Conservation (phyloP, 2,113 vertebrate genomes). For the Hydrolagus affinis region DNA sequence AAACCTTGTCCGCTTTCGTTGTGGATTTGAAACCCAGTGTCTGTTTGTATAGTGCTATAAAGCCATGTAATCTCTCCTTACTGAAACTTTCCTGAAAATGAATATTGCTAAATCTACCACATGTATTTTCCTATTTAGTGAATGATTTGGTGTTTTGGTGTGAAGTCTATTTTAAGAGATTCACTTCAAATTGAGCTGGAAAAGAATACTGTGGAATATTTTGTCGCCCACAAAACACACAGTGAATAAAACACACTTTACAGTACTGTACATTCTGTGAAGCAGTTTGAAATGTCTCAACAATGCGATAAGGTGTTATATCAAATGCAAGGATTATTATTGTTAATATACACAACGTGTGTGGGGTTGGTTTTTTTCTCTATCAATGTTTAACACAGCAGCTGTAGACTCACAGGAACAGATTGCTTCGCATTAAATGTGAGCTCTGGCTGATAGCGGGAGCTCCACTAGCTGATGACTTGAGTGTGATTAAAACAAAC, state of each 20-base stretch:
- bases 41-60: neutral
- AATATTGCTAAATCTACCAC: neutral
- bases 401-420: neutral
- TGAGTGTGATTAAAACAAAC: slow-evolving; percentile 15
- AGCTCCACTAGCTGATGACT: slow-evolving; percentile 20
- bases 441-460: slow-evolving; percentile 2
- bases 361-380: neutral
- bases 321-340: too few species aligned
- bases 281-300: too few species aligned
- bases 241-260: too few species aligned
- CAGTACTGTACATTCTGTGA: too few species aligned
- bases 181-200: neutral
- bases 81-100: neutral
- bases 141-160: neutral
- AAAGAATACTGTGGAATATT: neutral
- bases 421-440: slow-evolving; percentile 15
- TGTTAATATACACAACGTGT: neutral
- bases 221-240: too few species aligned
- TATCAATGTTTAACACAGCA: slow-evolving; percentile 21
- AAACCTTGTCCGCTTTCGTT: neutral
- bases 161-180: slow-evolving; percentile 1
- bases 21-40: neutral
- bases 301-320: too few species aligned
- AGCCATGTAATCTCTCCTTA: neutral
- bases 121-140: neutral